These are phyloP conservation scores for Pleuronectes platessa DNA, from an alignment of 2,113 vertebrate species.

Conservation along the genomic window DNA sequence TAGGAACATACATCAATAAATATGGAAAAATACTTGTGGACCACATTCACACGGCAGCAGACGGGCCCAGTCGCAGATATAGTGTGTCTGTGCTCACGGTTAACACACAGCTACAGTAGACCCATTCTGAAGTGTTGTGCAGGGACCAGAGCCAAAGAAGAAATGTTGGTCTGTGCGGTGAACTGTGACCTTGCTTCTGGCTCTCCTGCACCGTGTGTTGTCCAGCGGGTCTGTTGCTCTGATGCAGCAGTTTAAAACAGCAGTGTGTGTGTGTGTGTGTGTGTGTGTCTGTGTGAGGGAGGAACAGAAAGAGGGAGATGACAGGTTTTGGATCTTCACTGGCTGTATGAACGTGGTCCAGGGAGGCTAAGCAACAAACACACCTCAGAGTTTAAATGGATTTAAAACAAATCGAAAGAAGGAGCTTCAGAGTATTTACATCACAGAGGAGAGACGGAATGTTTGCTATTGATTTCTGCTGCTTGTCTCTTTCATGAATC, in stretches of 20 bases:
- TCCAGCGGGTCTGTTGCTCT: neutral
- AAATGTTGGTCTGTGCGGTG: conserved; percentile 11
- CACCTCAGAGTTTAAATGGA: conserved; percentile 76
- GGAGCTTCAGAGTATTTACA: conserved; percentile 73
- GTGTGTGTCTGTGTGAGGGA: neutral
- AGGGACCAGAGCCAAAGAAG: conserved; percentile 4
- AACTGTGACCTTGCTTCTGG: conserved; percentile 22
- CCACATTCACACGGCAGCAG: conserved; percentile 68
- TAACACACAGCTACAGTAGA: conserved; percentile 1
- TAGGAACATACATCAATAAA: conserved; percentile 84
- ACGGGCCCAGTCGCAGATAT: conserved; percentile 27
- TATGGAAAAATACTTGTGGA: conserved; percentile 77
- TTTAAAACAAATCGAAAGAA: conserved; percentile 47
- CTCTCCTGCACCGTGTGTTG: too few species aligned
- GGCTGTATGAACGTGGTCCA: conserved; percentile 74
- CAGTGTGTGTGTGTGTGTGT: conserved; percentile 20
- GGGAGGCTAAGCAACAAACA: conserved; percentile 81
- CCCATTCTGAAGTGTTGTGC: conserved; percentile 4
- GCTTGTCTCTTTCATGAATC: conserved; percentile 31
- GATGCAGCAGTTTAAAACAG: neutral
- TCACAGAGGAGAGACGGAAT: conserved; percentile 54
- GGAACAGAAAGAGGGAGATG: conserved; percentile 4
- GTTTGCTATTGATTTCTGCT: conserved; percentile 35
- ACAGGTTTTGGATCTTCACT: conserved; percentile 32
- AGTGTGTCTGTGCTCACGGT: conserved; percentile 15